Conservation (phyloP, 2,797 vertebrate genomes). For the Cuniculus paca region DNA sequence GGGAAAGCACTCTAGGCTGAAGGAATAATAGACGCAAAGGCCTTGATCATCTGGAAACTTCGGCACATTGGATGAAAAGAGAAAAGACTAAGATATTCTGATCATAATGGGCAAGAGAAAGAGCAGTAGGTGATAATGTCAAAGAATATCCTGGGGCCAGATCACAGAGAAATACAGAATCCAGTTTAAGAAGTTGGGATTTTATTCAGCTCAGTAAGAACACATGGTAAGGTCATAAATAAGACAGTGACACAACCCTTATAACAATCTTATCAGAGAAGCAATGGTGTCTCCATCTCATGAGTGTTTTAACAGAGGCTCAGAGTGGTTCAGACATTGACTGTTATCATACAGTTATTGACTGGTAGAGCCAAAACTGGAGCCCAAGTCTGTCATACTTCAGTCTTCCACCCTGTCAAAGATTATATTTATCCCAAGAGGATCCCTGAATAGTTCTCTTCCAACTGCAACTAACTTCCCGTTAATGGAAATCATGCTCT, state of each 20-base stretch:
- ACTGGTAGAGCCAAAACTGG: not conserved
- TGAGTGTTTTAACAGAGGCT: not conserved
- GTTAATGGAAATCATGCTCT: not conserved
- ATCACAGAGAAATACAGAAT: not conserved
- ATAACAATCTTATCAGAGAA: not conserved
- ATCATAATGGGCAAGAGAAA: not conserved
- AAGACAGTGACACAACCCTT: not conserved
- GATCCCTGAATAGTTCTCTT: not conserved
- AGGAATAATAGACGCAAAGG: not conserved
- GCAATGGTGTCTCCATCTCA: not conserved
- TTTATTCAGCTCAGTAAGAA: conserved; percentile 34
- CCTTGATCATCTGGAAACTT: not conserved
- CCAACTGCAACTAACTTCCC: not conserved
- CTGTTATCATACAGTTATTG: not conserved
- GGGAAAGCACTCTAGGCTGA: not conserved
- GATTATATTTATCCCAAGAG: not conserved
- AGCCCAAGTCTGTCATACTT: not conserved
- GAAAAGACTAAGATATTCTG: not conserved
- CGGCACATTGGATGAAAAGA: not conserved
- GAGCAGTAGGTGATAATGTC: not conserved
- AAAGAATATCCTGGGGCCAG: not conserved
- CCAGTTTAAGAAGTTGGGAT: not conserved
- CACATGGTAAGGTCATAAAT: not conserved
- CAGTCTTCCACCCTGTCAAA: not conserved
- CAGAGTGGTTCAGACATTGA: not conserved